A percentile compares a stretch with the other conserved stretches of the same genome.
These are phyloP conservation scores for Brienomyrus longianalis DNA, from an alignment of 2,113 vertebrate species.

Conservation along the genomic window DNA sequence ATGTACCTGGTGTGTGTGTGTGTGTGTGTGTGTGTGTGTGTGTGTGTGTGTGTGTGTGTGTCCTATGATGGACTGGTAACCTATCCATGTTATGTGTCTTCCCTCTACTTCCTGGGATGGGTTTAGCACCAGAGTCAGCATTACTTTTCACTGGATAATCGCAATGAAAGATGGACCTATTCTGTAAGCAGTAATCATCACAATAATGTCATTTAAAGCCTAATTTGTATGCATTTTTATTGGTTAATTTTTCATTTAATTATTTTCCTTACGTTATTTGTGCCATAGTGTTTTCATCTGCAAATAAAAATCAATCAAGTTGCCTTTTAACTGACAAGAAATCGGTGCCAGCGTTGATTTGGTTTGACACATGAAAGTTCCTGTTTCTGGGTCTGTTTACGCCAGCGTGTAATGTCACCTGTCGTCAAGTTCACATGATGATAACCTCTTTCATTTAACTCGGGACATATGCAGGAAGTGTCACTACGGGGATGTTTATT, in stretches of 20 bases:
- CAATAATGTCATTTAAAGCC: neutral
- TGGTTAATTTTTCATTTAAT: neutral
- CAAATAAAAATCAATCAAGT: neutral
- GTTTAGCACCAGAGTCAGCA: neutral
- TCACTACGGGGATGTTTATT: neutral
- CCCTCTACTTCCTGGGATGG: neutral
- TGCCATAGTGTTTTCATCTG: neutral
- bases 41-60: neutral
- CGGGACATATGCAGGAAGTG: neutral
- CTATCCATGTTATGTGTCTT: neutral
- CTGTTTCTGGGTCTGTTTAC: neutral
- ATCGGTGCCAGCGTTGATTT: neutral
- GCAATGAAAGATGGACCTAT: neutral
- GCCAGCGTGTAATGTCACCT: neutral
- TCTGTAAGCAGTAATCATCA: neutral
- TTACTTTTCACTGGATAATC: neutral
- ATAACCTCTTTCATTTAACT: conserved; percentile 3
- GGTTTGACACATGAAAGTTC: neutral
- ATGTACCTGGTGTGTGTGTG: neutral
- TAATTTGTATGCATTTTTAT: neutral
- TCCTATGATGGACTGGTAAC: neutral
- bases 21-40: neutral
- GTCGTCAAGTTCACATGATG: neutral
- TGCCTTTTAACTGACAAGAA: neutral
- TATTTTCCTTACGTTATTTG: neutral